Conservation (phyloP, 2,888 invertebrate genomes). For the Lasioglossum zephyrum region DNA sequence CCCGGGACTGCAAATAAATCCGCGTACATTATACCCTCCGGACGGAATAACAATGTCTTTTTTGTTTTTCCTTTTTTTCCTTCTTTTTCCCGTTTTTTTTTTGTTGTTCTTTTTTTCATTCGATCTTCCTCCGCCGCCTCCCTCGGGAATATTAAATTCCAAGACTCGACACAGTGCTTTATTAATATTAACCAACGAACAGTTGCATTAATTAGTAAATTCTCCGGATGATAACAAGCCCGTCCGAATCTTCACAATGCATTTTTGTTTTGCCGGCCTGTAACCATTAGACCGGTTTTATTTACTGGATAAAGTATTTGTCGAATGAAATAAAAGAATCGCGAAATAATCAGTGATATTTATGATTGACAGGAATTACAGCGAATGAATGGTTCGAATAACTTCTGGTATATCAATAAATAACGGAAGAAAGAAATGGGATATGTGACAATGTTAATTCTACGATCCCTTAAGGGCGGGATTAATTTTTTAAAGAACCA, state of each 20-base stretch:
- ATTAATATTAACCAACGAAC: neutral
- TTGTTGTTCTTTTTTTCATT: neutral
- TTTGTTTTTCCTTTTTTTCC: neutral
- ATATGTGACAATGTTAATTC: neutral
- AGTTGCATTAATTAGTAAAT: neutral
- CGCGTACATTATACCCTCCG: slow-evolving; percentile 24
- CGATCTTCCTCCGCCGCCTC: neutral
- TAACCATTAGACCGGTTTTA: neutral
- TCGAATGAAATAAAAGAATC: neutral
- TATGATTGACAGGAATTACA: neutral
- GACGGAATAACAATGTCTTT: slow-evolving; percentile 11
- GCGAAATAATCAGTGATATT: neutral
- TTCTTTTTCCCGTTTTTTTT: neutral
- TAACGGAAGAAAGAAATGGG: neutral
- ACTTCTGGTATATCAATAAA: no score
- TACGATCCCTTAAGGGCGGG: no score
- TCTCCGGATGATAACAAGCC: neutral
- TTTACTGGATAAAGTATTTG: neutral
- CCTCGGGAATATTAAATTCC: slow-evolving; percentile 4
- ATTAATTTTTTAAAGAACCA: neutral
- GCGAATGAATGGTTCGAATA: neutral
- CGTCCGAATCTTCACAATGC: neutral
- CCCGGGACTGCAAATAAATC: slow-evolving; percentile 26
- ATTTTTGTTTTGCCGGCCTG: neutral
- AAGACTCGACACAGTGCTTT: neutral